Base-by-base conservation (phyloP, 2,888 invertebrate species). In the Macaria notata region DNA sequence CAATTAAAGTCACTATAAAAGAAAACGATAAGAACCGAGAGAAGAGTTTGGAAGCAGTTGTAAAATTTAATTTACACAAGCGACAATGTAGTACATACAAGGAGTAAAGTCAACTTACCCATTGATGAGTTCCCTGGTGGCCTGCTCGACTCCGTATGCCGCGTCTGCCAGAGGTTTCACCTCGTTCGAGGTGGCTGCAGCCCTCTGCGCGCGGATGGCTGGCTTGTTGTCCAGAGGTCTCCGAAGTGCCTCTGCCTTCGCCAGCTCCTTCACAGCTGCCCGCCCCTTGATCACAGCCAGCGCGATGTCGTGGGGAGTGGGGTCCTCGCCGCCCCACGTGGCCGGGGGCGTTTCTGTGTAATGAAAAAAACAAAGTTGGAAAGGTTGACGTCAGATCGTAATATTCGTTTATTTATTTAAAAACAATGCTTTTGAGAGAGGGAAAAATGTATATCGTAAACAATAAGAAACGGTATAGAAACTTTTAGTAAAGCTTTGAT, bases 91-190 rank as follows among this genome's bases (percentile, higher is more conserved):
- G 19, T 19, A 19, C 19, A 19, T 19, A 19, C 19, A 19, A 19
- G 19, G 19, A 19, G 19, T 19, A 19, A 19, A 19, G 19, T 19
- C 19, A 19, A 81, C 91, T 76, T 79, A 93, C 85, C 87, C 88
- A 66, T 86, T 86, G 0, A 92, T 88, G 8, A 95, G 81, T 7
- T 81, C 86, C 69, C 88, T 92, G 0, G 96, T 95, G 0, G 96
- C 96, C 46, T 94, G 92, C 66, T 95, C 94, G 63, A 94, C 93
- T 0, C 94, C 93, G 70, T 93, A 94, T 0, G 95, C 97, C 0
- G 93, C 86, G 7, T 94, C 87, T 0, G 96, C 94, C 44, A 96
- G 64, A 3, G 93, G 90, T 19, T 94, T 93, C 0, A 95, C 94
- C 41, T 86, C 92, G 0, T 87, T 78, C 0, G 93, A 90, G 0